Evolutionary conservation across 2,888 invertebrate genomes (phyloP).

Genomic region (Harmothoe impar): DNA sequence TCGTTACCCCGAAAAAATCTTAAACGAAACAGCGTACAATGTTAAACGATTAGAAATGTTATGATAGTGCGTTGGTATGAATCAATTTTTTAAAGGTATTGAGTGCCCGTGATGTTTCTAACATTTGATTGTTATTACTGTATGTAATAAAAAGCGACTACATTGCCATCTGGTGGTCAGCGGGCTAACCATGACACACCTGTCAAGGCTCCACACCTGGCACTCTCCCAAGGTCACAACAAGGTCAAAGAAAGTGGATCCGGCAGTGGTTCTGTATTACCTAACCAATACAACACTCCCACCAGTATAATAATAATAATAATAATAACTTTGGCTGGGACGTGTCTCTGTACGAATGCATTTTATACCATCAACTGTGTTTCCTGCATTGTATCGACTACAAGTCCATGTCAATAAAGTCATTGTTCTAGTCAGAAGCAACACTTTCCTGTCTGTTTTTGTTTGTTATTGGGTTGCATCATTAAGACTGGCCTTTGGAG

Average conservation of each 20-base stretch:
- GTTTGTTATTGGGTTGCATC: background rate
- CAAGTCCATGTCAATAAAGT: constrained; percentile 63
- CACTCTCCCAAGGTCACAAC: constrained; percentile 48
- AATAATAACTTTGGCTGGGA: constrained; percentile 19
- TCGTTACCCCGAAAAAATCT: too few relatives aligned
- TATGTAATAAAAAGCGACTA: background rate
- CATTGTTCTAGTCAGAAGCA: constrained; percentile 65
- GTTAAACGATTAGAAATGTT: too few relatives aligned
- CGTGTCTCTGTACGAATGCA: constrained; percentile 20
- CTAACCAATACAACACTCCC: constrained; percentile 52
- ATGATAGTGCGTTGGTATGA: too few relatives aligned
- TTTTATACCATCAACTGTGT: constrained; percentile 3
- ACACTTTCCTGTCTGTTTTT: constrained; percentile 12
- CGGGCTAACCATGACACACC: background rate
- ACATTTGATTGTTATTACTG: too few relatives aligned
- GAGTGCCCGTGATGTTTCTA: too few relatives aligned
- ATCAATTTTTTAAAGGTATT: too few relatives aligned
- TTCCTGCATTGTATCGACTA: constrained; percentile 56
- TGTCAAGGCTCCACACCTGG: constrained; percentile 34
- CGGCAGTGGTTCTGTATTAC: constrained; percentile 52
- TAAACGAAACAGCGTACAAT: too few relatives aligned
- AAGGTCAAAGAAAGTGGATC: constrained; percentile 20
- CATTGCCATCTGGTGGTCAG: background rate
- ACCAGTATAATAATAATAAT: background rate
- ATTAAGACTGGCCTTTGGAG: too few relatives aligned